Percentiles rank a stretch among this genome's conserved stretches.
phyloP scores from a whole-genome alignment of 2,113 vertebrate genomes.

The Zapus hudsonius region DNA sequence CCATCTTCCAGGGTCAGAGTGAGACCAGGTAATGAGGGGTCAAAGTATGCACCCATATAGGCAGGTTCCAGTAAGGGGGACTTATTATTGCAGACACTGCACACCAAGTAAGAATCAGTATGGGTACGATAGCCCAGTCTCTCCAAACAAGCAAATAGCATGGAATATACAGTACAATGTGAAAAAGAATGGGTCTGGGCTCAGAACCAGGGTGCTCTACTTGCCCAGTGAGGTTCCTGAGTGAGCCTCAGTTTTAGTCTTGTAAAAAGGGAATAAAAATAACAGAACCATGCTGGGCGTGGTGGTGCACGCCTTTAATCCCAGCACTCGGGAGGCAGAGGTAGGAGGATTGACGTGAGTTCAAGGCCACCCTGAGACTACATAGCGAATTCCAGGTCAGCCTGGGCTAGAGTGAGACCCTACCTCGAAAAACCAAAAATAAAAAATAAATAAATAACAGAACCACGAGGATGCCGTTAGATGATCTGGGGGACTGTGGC shows the following conservation, averaged over 20 bases:
- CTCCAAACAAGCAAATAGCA: background rate
- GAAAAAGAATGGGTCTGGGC: no score
- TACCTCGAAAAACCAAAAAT: no score
- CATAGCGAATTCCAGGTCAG: no score
- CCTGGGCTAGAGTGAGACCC: no score
- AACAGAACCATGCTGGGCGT: no score
- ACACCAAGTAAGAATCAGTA: background rate
- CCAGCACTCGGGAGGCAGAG: no score
- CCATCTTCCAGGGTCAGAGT: background rate
- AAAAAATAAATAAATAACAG: no score
- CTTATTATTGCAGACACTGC: background rate
- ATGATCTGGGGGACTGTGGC: background rate
- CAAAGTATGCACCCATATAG: background rate
- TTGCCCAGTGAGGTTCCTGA: background rate
- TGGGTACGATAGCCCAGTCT: background rate
- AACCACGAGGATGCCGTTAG: background rate
- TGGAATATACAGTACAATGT: background rate
- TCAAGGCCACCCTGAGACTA: no score
- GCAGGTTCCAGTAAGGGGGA: background rate
- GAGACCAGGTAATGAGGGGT: background rate
- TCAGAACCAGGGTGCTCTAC: background rate
- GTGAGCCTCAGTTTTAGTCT: background rate
- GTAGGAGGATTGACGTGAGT: no score
- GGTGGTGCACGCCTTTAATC: no score
- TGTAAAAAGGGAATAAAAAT: slow-evolving; percentile 9